Evolutionary conservation across 2,797 vertebrate species (phyloP), one percentile per base, ranked within the genome.

Genomic region (Hafferia zeledoni): DNA sequence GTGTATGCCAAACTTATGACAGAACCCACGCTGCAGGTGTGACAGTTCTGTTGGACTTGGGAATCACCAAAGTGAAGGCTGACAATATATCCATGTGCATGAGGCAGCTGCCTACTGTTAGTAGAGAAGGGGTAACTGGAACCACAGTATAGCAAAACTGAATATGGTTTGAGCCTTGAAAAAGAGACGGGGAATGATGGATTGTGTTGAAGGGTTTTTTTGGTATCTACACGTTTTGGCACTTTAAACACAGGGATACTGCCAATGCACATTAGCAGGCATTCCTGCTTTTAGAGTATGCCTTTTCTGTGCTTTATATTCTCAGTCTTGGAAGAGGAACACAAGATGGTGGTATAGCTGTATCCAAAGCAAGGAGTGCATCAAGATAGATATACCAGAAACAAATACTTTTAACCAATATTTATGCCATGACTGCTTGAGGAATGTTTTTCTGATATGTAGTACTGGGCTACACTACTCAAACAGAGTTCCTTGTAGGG

Each of bases 71-170:
- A 64, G 33, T 10, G 71, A 56, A 44, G 35, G 53, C 25, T 6
- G 8, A 50, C 8, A 14, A 18, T 20, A 20, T 7, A 68, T 9
- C 24, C 18, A 23, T 0, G 1, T 12, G 28, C 23, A 82, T 10
- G 24, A 81, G 28, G 41, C 46, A 63, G 53, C 17, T 93, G 61
- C 10, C 52, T 49, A 30, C 17, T 72, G 2, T 33, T 23, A 30
- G 65, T 28, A 80, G 41, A 61, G 31, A 85, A 63, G 6, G 30
- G 13, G 17, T 49, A 65, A n/a, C 20, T 47, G 25, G 33, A 83
- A 93, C 10, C 24, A 57, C 19, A 57, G 10, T 33, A 28, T 19
- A 89, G 27, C 9, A 71, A 60, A 83, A 41, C 17, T n/a, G 43
- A 71, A 23, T n/a, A 33, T 10, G 5, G 13, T 27, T 24, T 87